These are phyloP conservation scores for Canis aureus DNA, from an alignment of 2,113 vertebrate genomes.

Conservation along the genomic window DNA sequence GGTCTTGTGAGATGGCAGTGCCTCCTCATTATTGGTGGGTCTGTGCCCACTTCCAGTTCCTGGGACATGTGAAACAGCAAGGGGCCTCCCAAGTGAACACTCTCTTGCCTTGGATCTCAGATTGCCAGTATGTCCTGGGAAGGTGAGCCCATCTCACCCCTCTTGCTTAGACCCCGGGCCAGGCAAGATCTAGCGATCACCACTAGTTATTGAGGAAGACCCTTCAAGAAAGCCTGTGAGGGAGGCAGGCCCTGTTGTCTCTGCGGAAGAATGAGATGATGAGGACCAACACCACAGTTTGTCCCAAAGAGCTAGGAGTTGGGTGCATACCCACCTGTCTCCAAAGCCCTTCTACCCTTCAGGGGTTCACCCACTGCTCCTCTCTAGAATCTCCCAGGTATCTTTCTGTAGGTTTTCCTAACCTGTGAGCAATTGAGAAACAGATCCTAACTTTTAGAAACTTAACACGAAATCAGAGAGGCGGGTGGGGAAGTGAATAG, in stretches of 20 bases:
- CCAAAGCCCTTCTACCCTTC: neutral
- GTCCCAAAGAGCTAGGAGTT: neutral
- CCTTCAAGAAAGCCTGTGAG: neutral
- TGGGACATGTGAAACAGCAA: neutral
- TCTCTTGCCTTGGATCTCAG: neutral
- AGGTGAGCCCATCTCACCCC: neutral
- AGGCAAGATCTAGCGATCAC: no score
- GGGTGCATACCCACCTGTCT: neutral
- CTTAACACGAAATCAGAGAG: neutral
- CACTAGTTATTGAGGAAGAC: neutral
- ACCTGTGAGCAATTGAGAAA: neutral
- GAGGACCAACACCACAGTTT: neutral
- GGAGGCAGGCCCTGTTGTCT: no score
- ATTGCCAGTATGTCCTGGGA: neutral
- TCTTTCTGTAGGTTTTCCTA: neutral
- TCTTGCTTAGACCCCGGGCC: neutral
- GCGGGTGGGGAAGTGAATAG: neutral
- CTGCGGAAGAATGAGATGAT: neutral
- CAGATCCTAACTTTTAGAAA: neutral
- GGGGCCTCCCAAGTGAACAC: accelerated
- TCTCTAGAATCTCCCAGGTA: accelerated
- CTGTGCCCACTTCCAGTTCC: neutral
- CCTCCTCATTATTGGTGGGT: neutral
- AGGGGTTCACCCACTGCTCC: no score
- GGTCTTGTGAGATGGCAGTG: accelerated